Evolutionary conservation across 2,797 vertebrate genomes (phyloP).

Genomic region (Cygnus olor): DNA sequence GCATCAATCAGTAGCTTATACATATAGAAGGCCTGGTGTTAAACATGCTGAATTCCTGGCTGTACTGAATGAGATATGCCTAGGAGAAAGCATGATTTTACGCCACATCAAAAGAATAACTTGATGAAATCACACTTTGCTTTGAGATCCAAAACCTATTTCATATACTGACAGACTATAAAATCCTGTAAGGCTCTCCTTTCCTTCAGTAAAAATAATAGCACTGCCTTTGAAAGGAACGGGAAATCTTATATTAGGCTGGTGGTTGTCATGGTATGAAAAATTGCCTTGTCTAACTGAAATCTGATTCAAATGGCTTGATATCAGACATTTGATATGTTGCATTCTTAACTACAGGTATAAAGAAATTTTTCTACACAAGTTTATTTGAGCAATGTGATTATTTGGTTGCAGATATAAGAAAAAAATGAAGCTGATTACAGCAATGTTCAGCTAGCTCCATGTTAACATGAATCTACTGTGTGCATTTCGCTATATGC

Average conservation of each 20-base stretch:
- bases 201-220: neutral
- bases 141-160: neutral
- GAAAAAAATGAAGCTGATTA: neutral
- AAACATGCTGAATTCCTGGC: neutral
- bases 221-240: neutral
- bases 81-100: neutral
- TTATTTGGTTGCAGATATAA: neutral
- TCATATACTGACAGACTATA: neutral
- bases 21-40: neutral
- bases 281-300: neutral
- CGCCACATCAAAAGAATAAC: neutral
- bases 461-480: neutral
- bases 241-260: neutral
- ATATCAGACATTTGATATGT: neutral
- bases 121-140: neutral
- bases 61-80: neutral
- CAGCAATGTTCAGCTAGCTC: neutral
- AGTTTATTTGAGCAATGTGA: neutral
- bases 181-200: neutral
- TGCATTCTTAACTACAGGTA: neutral
- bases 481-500: neutral
- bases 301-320: neutral
- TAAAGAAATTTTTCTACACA: neutral
- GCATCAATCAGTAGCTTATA: neutral
- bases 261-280: neutral